Conservation (phyloP, 2,888 invertebrate genomes). For the Xestia rhomboidea region DNA sequence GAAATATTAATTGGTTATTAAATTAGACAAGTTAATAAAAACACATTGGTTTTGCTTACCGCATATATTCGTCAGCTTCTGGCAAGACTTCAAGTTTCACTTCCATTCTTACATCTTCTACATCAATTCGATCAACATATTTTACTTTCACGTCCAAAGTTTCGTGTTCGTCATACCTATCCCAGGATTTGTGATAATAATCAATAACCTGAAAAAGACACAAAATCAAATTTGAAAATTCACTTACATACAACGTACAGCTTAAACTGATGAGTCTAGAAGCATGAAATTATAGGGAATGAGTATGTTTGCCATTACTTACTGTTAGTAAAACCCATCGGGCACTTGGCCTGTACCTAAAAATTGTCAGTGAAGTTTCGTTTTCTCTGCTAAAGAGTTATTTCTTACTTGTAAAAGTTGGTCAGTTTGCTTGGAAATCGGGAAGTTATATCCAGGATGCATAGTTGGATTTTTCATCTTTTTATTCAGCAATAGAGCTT, state of each 20-base stretch:
- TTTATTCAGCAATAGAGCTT: conserved; percentile 76
- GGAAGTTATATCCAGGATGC: conserved; percentile 83
- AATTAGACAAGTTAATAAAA: not conserved
- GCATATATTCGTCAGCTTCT: conserved; percentile 77
- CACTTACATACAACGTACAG: not conserved
- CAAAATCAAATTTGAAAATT: not conserved
- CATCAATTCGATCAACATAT: conserved; percentile 70
- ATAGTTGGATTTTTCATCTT: conserved; percentile 82
- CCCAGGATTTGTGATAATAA: conserved; percentile 76
- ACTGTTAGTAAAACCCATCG: not conserved
- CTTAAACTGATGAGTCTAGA: not conserved
- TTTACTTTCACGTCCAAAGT: conserved; percentile 75
- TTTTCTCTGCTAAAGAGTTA: not conserved
- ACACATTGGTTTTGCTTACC: conserved; percentile 58
- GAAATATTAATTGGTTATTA: not conserved
- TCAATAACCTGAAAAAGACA: conserved; percentile 69
- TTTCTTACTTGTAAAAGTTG: conserved; percentile 71
- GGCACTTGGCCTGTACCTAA: not conserved
- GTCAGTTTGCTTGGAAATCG: conserved; percentile 75
- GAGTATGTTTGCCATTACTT: not conserved
- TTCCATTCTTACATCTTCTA: conserved; percentile 72
- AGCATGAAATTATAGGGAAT: not conserved
- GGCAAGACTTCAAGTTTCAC: conserved; percentile 73
- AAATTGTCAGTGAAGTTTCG: too few relatives aligned
- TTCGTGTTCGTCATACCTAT: conserved; percentile 72